These are phyloP conservation scores for Alcedo atthis DNA, from an alignment of 2,797 vertebrate genomes.

Conservation along the genomic window DNA sequence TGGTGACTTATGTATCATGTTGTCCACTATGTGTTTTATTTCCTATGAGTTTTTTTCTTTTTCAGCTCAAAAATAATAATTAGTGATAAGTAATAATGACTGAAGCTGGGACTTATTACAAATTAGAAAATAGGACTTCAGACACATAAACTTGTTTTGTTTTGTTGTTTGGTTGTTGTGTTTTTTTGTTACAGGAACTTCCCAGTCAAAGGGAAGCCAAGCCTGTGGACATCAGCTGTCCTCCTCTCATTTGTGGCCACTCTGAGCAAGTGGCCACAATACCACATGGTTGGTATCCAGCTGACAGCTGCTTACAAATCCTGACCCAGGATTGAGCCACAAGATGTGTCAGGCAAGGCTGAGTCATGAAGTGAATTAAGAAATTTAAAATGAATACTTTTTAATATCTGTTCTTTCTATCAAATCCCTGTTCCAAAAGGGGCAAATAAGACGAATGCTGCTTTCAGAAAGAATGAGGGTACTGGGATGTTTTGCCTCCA, in stretches of 20 bases:
- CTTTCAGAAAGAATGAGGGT: neutral
- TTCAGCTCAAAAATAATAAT: neutral
- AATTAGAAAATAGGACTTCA: neutral
- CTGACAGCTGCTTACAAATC: fast-evolving
- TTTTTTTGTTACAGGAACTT: fast-evolving
- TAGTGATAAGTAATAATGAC: neutral
- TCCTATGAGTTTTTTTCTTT: neutral
- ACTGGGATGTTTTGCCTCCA: neutral
- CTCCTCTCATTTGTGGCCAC: neutral
- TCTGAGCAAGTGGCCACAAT: neutral
- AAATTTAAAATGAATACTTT: neutral
- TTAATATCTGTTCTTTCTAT: neutral
- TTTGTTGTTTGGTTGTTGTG: too few relatives aligned
- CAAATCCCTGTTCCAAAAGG: neutral
- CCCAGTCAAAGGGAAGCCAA: neutral
- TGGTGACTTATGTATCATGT: neutral
- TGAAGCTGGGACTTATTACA: neutral
- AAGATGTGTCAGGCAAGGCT: neutral
- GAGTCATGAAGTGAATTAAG: fast-evolving
- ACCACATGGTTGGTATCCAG: fast-evolving
- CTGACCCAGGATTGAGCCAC: neutral
- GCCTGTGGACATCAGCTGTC: neutral
- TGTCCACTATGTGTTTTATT: fast-evolving
- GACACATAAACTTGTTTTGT: neutral
- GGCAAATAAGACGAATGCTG: neutral